Base-by-base conservation (phyloP, 2,113 vertebrate species). In the Lathamus discolor region DNA sequence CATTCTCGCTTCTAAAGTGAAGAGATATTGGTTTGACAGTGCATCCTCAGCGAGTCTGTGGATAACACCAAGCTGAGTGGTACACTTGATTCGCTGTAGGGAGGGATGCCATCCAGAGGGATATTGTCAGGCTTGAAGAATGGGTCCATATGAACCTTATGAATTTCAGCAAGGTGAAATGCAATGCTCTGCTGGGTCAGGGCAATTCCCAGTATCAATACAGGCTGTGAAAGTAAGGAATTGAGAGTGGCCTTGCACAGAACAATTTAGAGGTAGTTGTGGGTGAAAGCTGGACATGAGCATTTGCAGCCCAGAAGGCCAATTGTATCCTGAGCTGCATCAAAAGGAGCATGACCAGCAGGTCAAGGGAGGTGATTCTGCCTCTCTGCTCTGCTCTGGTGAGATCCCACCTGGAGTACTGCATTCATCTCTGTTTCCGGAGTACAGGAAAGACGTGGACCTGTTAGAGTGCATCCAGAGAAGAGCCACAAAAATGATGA, bases 311-410 rank as follows among this genome's bases (percentile, higher is more conserved):
- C 35, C 28, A 86, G n/a, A 66, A 79, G 44, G 22, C 16, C 18
- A 79, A 4, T 1, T 4, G 1, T 22, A 39, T n/a, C 11, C 9
- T 23, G 11, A 24, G 12, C 7, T 76, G 11, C 23, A 55, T 55
- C 48, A 41, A 54, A 84, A 88, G 31, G 4, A 48, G 2, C 0
- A 0, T 44, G 29, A 12, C 9, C 18, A 43, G 12, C 6, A 52
- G 19, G 6, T 44, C 1, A 13, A 33, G 6, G 14, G 11, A 54
- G 5, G 8, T 15, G 54, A 44, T 74, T 82, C 23, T 69, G 6
- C 27, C 17, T 3, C 13, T 33, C 11, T 57, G 3, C 9, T 11
- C 17, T 3, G 2, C 41, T 62, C 14, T 51, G 2, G 7, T 72
- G 39, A 72, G 46, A 49, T 13, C 7, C 3, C 5, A 41, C 5